A percentile compares a stretch with the other conserved stretches of the same genome.
phyloP scores from a whole-genome alignment of 2,113 vertebrate species.

The Eupsittula cactorum region DNA sequence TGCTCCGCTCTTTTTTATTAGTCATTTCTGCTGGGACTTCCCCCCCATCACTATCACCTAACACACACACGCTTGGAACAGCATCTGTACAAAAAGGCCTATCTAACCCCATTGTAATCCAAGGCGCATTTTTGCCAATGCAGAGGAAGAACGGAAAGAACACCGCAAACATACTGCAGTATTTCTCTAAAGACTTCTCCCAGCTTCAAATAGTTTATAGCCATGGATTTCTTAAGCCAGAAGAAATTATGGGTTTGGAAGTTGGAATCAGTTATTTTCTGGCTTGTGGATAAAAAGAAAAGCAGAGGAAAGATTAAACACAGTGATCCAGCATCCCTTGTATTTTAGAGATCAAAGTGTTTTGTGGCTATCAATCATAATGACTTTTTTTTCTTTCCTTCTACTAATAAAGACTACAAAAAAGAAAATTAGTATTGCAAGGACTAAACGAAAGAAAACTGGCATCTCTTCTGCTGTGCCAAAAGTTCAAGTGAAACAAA shows the following conservation, averaged over 20 bases:
- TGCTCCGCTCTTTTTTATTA: not conserved
- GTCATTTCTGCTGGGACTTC: not conserved
- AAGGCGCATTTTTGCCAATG: not conserved
- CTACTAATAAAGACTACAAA: not conserved
- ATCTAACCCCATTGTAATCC: not conserved
- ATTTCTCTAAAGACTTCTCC: not conserved
- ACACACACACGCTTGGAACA: not conserved
- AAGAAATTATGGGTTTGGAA: not conserved
- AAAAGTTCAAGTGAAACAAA: not conserved
- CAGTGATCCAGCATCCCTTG: not conserved
- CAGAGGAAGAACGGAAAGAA: not conserved
- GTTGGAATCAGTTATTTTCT: not conserved
- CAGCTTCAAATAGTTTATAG: not conserved
- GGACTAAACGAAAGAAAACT: not conserved
- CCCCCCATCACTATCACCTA: not conserved
- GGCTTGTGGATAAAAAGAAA: not conserved
- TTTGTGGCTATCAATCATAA: not conserved
- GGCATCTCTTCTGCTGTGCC: not conserved
- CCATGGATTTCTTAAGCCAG: not conserved
- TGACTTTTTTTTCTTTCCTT: not conserved
- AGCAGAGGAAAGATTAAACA: not conserved
- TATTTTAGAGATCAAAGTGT: not conserved
- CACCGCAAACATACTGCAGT: not conserved
- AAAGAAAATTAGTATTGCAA: not conserved
- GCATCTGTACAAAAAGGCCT: fast-evolving